Evolutionary conservation across 2,888 invertebrate species (phyloP), one percentile per base, ranked within the genome.

Genomic region (Anaspis maculata): DNA sequence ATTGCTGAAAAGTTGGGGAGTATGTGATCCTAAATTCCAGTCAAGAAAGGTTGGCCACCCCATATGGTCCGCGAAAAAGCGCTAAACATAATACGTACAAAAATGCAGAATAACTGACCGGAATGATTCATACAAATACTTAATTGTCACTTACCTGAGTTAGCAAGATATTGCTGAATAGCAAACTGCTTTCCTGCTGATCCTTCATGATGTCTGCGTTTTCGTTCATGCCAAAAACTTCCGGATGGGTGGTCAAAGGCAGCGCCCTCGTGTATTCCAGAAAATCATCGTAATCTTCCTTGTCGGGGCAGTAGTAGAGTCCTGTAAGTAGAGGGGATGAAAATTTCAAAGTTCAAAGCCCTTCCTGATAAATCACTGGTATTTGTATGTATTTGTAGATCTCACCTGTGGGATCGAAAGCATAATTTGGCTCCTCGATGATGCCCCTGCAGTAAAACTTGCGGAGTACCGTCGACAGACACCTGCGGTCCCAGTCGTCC

Each of bases 201-300:
- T 94, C 91, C 61, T 90, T 89, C 53, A 87, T 82, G 52, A 94
- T 89, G 55, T 92, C 90, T 0, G 91, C 92, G 67, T 94, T 94
- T 37, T 86, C 77, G 62, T 94, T 83, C 76, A 94, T 86, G 7
- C 94, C 94, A 65, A 92, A 94, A 23, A 94, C 84, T 39, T 79
- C 78, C 0, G 94, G 92, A 33, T 79, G 74, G 10, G 90, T 82
- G 14, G 77, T 77, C 34, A 79, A 68, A 1, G 92, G 92, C 48
- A 94, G 62, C 15, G 75, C 72, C 13, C 69, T 75, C 0, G 81
- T 77, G 52, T 79, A 84, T 11, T 62, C 59, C 31, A 85, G 61
- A 59, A 77, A 87, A 15, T 78, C 77, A 0, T 79, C 76, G 51
- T 86, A 80, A 51, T 84, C 83, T 35, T 76, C 77, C 38, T 77